Evolutionary conservation across 2,797 vertebrate species (phyloP), one percentile per base, ranked within the genome.

Genomic region (Pseudochirops corinnae): DNA sequence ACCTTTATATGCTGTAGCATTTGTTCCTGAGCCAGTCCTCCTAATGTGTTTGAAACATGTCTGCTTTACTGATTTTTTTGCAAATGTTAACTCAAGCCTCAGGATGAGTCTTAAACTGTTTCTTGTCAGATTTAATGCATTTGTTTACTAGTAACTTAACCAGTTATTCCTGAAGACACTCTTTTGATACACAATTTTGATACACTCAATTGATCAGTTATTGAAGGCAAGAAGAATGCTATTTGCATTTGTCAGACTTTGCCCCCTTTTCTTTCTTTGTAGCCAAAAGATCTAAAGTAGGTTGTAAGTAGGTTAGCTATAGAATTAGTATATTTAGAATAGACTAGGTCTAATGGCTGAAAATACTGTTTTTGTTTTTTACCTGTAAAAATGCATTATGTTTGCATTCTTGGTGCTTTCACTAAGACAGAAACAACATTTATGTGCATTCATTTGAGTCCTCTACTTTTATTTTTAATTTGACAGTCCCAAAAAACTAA

Each of bases 71-170:
- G 0, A 0, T 82, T 46, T 82, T 82, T 60, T 93, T 28, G 4
- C 46, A 14, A 14, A 18, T 92, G n/a, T 95, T n/a, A 90, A 29
- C 58, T 29, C 26, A 90, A 87, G 50, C 93, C 53, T 56, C 92
- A 0, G 56, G 21, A 24, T 53, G 9, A 53, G 53, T 9, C 55
- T 29, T 33, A 4, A 9, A 18, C 39, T 5, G 33, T 39, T 55
- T 7, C 31, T 95, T 14, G 0, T 55, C 12, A 91, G 0, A n/a
- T 14, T 39, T 56, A 33, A 67, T 13, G 14, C 2, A 11, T 94
- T 33, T 39, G 21, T 82, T 67, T n/a, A 33, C 31, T 82, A 82
- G 21, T 82, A 82, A 24, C n/a, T 10, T 74, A 74, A 7, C 67
- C 16, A 6, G 5, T 7, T 24, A 74, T 82, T 74, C 53, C 53